phyloP scores from a whole-genome alignment of 53 echinoderm and acorn worm genomes.

The Henricia sp. region DNA sequence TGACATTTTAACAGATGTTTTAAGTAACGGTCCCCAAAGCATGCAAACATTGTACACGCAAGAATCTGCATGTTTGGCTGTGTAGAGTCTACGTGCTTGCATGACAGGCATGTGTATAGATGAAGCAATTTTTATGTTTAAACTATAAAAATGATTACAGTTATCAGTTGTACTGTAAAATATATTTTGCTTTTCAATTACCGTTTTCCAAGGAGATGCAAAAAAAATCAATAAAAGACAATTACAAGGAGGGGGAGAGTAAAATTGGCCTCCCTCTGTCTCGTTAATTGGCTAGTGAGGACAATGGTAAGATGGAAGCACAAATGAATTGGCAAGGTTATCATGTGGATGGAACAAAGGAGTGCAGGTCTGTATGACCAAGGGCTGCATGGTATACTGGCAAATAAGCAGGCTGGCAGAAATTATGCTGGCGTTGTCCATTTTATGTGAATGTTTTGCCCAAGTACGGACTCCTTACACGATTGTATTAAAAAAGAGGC shows the following conservation, averaged over 20 bases:
- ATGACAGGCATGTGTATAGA: neutral
- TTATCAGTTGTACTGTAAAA: neutral
- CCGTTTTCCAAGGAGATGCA: neutral
- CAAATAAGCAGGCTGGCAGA: neutral
- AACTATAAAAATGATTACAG: neutral
- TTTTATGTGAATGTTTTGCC: too few relatives aligned
- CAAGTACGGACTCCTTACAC: too few relatives aligned
- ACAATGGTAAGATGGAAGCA: conserved; percentile 2
- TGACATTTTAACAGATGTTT: too few relatives aligned
- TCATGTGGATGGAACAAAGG: neutral
- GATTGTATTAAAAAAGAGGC: too few relatives aligned
- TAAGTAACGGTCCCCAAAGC: too few relatives aligned
- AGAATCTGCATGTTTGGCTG: neutral
- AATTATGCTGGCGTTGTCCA: too few relatives aligned
- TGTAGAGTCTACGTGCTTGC: neutral
- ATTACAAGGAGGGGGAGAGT: conserved; percentile 35
- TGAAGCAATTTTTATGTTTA: neutral
- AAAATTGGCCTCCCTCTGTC: conserved; percentile 1
- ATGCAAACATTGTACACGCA: neutral
- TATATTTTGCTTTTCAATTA: neutral
- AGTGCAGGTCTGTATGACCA: neutral
- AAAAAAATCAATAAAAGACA: conserved; percentile 44
- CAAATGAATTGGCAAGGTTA: conserved; percentile 8
- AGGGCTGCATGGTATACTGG: neutral
- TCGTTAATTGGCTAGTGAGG: conserved; percentile 38